Percentiles rank a stretch among this genome's conserved stretches.
Evolutionary conservation across 2,113 vertebrate genomes (phyloP).

Genomic region (Brachyhypopomus occidentalis): DNA sequence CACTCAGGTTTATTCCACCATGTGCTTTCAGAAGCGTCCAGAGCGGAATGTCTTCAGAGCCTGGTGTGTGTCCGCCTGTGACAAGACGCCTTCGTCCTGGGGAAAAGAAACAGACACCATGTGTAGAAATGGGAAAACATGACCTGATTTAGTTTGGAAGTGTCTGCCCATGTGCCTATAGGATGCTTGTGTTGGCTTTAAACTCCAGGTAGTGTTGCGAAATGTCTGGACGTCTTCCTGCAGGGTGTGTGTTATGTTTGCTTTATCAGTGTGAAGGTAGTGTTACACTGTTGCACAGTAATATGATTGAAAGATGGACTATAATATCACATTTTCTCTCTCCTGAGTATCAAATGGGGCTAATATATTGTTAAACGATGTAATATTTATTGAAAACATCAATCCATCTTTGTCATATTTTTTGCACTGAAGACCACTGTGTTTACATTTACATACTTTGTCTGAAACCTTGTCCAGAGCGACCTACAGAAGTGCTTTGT

Average conservation of each 20-base stretch:
- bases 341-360: not conserved
- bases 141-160: not conserved
- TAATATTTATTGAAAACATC: not conserved
- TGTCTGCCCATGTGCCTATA: not conserved
- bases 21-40: constrained; percentile 12
- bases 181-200: not conserved
- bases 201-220: not conserved
- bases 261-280: not conserved
- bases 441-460: not conserved
- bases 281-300: not conserved
- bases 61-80: constrained; percentile 11
- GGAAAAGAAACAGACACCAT: not conserved
- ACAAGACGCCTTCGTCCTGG: not conserved
- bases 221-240: not conserved
- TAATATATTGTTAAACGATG: not conserved
- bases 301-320: not conserved
- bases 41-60: not conserved
- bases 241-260: not conserved
- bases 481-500: not conserved
- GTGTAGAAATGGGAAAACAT: not conserved
- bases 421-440: not conserved
- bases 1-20: constrained; percentile 16
- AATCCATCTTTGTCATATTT: not conserved
- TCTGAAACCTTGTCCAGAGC: not conserved
- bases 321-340: not conserved